Evolutionary conservation across 2,888 invertebrate genomes (phyloP).

Genomic region (Artemia sinica): DNA sequence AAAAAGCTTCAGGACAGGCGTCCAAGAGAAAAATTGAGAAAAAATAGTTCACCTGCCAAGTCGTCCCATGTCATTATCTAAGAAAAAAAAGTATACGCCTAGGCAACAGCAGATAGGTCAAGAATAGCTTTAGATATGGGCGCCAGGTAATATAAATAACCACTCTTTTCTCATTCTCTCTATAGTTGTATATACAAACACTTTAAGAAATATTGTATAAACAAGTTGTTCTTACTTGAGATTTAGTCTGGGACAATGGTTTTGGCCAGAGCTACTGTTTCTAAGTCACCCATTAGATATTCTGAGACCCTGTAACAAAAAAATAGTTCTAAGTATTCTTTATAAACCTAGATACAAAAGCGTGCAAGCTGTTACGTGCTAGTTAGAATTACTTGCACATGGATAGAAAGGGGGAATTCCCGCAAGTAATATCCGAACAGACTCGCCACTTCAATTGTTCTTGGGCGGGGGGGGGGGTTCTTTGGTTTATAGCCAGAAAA

Average conservation of each 20-base stretch:
- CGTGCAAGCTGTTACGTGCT: neutral
- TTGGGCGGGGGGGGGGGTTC: too few species aligned
- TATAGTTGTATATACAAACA: conserved; percentile 11
- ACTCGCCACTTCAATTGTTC: too few species aligned
- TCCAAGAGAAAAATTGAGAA: too few species aligned
- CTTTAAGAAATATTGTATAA: conserved; percentile 2
- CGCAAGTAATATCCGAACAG: too few species aligned
- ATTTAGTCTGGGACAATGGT: conserved; percentile 27
- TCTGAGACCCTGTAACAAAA: conserved; percentile 35
- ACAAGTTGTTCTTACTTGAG: conserved; percentile 31
- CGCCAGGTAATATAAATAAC: neutral
- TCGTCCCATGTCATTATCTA: too few species aligned
- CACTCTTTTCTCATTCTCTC: neutral
- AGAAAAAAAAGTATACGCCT: too few species aligned
- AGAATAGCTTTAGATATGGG: neutral
- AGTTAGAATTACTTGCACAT: too few species aligned
- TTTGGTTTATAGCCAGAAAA: too few species aligned
- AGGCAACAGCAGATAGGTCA: too few species aligned
- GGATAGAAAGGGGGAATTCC: too few species aligned
- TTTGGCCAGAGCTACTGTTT: conserved; percentile 26
- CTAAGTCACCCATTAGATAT: conserved; percentile 37
- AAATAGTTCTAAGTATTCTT: neutral
- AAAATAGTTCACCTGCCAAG: too few species aligned
- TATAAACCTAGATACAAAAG: neutral
- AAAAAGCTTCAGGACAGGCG: too few species aligned